phyloP scores from a whole-genome alignment of 37 sponge, comb jelly and placozoan species.

The Oopsacas minuta region DNA sequence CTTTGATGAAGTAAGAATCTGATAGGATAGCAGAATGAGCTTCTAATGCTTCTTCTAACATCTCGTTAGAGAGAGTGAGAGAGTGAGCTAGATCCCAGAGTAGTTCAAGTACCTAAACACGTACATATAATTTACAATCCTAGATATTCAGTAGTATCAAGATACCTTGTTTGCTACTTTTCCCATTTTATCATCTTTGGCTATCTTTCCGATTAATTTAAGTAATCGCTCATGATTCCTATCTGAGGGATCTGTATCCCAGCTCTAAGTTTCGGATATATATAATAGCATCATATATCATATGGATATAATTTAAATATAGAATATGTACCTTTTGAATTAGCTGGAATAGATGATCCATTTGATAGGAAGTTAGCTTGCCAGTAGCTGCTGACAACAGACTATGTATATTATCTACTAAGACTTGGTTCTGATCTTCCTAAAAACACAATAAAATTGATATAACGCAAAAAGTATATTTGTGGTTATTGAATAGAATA shows the following conservation, averaged over 20 bases:
- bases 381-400: constrained; percentile 67
- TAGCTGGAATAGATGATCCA: constrained; percentile 69
- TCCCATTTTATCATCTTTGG: constrained; percentile 61
- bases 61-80: constrained; percentile 51
- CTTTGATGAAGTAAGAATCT: constrained; percentile 58
- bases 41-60: constrained; percentile 70
- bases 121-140: background rate
- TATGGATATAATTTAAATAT: background rate
- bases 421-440: constrained; percentile 52
- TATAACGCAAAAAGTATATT: background rate
- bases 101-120: constrained; percentile 56
- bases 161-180: constrained; percentile 61
- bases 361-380: constrained; percentile 37
- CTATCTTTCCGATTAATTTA: constrained; percentile 63
- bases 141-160: background rate
- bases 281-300: background rate
- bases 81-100: constrained; percentile 70
- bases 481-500: background rate
- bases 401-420: constrained; percentile 69
- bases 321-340: constrained; percentile 34
- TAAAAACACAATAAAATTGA: too few relatives aligned
- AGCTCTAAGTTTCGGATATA: too few relatives aligned
- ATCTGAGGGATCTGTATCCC: constrained; percentile 55
- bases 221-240: constrained; percentile 56
- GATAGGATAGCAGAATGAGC: constrained; percentile 57